Evolutionary conservation across 2,888 invertebrate genomes (phyloP).

Genomic region (Caenorhabditis sp.): DNA sequence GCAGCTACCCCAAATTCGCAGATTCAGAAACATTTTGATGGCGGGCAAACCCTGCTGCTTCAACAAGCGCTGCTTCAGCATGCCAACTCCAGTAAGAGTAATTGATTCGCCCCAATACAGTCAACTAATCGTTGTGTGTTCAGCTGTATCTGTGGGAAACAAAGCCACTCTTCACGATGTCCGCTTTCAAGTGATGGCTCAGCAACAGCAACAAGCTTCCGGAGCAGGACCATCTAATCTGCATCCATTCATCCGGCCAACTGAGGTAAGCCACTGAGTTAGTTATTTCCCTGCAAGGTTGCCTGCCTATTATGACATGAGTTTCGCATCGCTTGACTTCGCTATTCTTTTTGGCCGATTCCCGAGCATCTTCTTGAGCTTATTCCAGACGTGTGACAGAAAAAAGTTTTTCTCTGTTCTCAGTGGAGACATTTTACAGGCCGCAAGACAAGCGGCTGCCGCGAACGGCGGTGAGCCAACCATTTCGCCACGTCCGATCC

Average conservation of each 20-base stretch:
- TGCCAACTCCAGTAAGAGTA: conserved; percentile 28
- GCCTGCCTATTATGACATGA: neutral
- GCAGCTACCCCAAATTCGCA: conserved; percentile 48
- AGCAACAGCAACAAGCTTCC: conserved; percentile 59
- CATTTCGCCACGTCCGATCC: conserved; percentile 75
- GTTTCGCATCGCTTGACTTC: neutral
- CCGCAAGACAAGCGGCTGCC: conserved; percentile 57
- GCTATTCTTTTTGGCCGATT: conserved; percentile 3
- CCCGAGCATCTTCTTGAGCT: conserved; percentile 2
- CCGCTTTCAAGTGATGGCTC: conserved; percentile 61
- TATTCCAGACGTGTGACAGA: too few species aligned
- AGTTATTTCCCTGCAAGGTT: neutral
- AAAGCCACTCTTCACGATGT: conserved; percentile 57
- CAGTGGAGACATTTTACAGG: conserved; percentile 29
- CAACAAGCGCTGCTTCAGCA: conserved; percentile 69
- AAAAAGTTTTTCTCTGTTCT: conserved; percentile 12
- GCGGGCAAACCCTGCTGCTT: conserved; percentile 59
- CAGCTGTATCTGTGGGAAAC: conserved; percentile 19
- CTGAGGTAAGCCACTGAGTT: conserved; percentile 29
- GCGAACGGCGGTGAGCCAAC: conserved; percentile 62
- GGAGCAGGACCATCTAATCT: conserved; percentile 37
- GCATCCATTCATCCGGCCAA: conserved; percentile 61
- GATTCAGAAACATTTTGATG: conserved; percentile 62
- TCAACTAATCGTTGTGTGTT: conserved; percentile 23
- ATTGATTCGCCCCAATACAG: too few species aligned